Evolutionary conservation across 1,140 invertebrate genomes (phyloP), one percentile per base, ranked within the genome.

Genomic region (Apolygus lucorum): DNA sequence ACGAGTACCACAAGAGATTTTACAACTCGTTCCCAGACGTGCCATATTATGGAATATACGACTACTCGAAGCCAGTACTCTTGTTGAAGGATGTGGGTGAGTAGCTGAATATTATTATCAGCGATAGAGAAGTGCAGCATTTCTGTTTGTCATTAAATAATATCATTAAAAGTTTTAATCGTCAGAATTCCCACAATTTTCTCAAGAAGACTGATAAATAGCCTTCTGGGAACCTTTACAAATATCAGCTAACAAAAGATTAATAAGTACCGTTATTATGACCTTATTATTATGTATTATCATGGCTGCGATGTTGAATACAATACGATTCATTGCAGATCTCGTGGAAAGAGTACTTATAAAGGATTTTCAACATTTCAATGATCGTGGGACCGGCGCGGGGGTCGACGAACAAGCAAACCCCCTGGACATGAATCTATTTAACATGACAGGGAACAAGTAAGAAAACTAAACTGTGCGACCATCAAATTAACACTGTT

Each of bases 341-440:
- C 25, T 79, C 0, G 52, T 79, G 0, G 77, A 79, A 54, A 70
- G 22, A 1, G 67, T 80, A 1, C 1, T 80, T 1, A 74, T 77
- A 49, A 78, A 67, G 8, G 74, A 76, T 34, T 81, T 81, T 73
- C 76, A 77, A 14, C 77, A 79, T 59, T 78, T 79, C 65, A 28
- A 2, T 1, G 68, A 74, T 27, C 75, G 73, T 68, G 72, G 13
- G 27, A n/a, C n/a, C 25, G 69, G 62, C n/a, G 29, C 21, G 11
- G 13, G 22, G 11, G 4, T 49, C 75, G 17, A 52, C 73, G 1
- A 63, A 66, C 0, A 69, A 68, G 27, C 8, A 73, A 1, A 22
- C 67, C 0, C 24, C 63, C 14, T 49, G 22, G 2, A 1, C 26
- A 66, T 63, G 54, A n/a, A 63, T 22, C 28, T 73, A 2, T 70